These are phyloP conservation scores for Ptychadena robeensis DNA, from an alignment of 2,797 vertebrate genomes.

Conservation along the genomic window DNA sequence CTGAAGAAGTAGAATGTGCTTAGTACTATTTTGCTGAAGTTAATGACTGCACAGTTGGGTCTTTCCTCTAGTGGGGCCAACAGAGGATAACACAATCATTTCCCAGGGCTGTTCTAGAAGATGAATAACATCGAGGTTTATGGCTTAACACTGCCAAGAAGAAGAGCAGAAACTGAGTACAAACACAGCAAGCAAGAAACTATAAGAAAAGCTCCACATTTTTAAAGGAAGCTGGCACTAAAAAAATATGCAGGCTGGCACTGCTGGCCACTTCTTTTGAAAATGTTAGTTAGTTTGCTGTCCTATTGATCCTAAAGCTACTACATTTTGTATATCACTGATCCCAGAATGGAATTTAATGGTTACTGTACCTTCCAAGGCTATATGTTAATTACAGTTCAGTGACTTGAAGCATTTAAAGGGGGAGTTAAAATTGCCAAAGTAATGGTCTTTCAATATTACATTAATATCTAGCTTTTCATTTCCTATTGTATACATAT, in stretches of 20 bases:
- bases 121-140: slow-evolving; percentile 55
- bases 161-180: slow-evolving; percentile 37
- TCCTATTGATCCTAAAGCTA: background rate
- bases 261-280: background rate
- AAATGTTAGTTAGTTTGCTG: background rate
- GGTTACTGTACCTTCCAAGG: no score
- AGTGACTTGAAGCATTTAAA: no score
- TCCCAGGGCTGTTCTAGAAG: slow-evolving; percentile 58
- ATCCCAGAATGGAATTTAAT: background rate
- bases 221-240: background rate
- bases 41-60: slow-evolving; percentile 60
- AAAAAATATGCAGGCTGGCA: background rate
- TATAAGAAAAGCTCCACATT: background rate
- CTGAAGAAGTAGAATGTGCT: slow-evolving; percentile 58
- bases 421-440: no score
- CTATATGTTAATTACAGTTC: no score
- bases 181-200: slow-evolving; percentile 5
- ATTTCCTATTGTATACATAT: no score
- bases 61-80: slow-evolving; percentile 55
- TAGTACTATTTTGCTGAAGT: slow-evolving; percentile 59
- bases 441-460: no score
- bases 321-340: background rate
- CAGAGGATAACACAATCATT: slow-evolving; percentile 55
- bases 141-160: slow-evolving; percentile 40
- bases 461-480: no score